Conservation (phyloP, 2,797 vertebrate species). For the Nyctalus aviator region DNA sequence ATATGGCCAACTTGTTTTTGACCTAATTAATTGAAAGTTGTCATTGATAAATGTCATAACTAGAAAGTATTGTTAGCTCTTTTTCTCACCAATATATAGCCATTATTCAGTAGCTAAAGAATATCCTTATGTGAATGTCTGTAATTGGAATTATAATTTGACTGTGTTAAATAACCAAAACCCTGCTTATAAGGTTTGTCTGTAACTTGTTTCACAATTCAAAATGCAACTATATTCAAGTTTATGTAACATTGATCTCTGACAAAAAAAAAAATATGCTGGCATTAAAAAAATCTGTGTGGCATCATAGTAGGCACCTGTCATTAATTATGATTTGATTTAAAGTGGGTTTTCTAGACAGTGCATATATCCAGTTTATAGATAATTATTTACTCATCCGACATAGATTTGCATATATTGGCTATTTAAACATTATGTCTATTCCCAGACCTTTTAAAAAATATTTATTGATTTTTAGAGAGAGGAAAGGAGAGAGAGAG, state of each 20-base stretch:
- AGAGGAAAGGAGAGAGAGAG: neutral
- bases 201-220: slow-evolving; percentile 45
- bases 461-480: neutral
- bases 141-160: slow-evolving; percentile 25
- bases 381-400: neutral
- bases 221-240: slow-evolving; percentile 47
- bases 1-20: neutral
- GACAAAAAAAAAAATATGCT: slow-evolving; percentile 31
- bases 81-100: neutral
- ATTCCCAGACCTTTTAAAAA: neutral
- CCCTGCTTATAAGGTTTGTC: slow-evolving; percentile 33
- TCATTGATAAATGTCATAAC: slow-evolving; percentile 4
- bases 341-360: slow-evolving; percentile 21
- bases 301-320: slow-evolving; percentile 20
- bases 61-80: slow-evolving; percentile 27
- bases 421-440: slow-evolving; percentile 16
- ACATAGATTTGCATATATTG: neutral
- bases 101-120: slow-evolving; percentile 6
- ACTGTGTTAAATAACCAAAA: slow-evolving; percentile 51
- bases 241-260: slow-evolving; percentile 34
- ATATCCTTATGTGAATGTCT: slow-evolving; percentile 40
- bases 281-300: slow-evolving; percentile 55
- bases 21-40: neutral
- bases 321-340: slow-evolving; percentile 57
- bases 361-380: neutral